These are phyloP conservation scores for Plutella xylostella DNA, from an alignment of 2,888 invertebrate genomes.

Conservation along the genomic window DNA sequence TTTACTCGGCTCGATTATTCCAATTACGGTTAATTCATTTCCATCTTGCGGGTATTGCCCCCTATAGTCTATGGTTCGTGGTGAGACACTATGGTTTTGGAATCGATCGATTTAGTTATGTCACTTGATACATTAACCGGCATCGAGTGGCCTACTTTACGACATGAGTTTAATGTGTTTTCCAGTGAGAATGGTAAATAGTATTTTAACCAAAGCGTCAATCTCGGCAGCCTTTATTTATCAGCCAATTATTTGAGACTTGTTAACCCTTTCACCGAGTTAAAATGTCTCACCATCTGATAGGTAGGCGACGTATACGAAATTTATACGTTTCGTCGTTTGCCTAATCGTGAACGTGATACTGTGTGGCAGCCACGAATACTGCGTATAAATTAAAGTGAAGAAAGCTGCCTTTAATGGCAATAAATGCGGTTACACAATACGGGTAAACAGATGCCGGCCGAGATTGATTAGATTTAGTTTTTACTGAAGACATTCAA, in stretches of 20 bases:
- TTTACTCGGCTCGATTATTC: slow-evolving; percentile 64
- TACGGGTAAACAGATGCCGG: slow-evolving; percentile 44
- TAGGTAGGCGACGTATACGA: slow-evolving; percentile 2
- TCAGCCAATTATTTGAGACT: neutral
- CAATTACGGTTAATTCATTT: slow-evolving; percentile 68
- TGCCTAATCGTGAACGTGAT: slow-evolving; percentile 11
- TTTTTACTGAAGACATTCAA: slow-evolving; percentile 32
- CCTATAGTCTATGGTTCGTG: slow-evolving; percentile 16
- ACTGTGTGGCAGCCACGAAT: slow-evolving; percentile 20
- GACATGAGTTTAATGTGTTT: neutral
- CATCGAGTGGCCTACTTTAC: too few species aligned
- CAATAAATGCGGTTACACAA: slow-evolving; percentile 63
- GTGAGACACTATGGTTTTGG: slow-evolving; percentile 12
- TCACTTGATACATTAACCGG: too few species aligned
- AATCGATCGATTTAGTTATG: too few species aligned
- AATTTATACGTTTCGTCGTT: slow-evolving; percentile 3
- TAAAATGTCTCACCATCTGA: neutral
- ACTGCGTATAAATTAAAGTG: slow-evolving; percentile 42
- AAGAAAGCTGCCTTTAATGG: slow-evolving; percentile 52
- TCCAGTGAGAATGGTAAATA: neutral
- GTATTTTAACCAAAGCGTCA: neutral
- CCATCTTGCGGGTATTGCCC: slow-evolving; percentile 53
- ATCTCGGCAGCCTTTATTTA: neutral
- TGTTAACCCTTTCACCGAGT: slow-evolving; percentile 6
- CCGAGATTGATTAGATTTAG: slow-evolving; percentile 61